phyloP scores from a whole-genome alignment of 2,113 vertebrate species.

The Megaceryle maxima region DNA sequence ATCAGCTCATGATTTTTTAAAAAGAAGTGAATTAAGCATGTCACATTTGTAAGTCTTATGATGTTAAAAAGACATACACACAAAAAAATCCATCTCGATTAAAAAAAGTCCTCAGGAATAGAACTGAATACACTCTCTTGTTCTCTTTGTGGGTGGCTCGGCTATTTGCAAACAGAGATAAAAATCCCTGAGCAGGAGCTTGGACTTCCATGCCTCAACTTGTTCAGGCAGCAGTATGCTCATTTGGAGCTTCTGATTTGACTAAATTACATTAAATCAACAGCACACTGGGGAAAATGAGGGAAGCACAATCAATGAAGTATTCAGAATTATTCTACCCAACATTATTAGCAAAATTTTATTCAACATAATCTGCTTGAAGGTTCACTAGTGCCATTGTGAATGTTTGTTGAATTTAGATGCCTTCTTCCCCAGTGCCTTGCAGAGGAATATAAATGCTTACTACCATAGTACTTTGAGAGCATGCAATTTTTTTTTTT shows the following conservation, averaged over 20 bases:
- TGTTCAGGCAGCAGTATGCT: neutral
- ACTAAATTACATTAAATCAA: conserved; percentile 12
- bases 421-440: neutral
- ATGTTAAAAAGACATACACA: neutral
- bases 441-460: neutral
- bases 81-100: neutral
- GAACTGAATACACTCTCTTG: neutral
- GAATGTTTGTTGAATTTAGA: neutral
- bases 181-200: neutral
- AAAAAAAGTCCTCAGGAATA: neutral
- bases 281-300: neutral
- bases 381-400: neutral
- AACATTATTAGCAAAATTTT: neutral
- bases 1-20: neutral
- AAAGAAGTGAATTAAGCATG: neutral
- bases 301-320: neutral
- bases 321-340: neutral
- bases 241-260: conserved; percentile 5
- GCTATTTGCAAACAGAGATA: neutral
- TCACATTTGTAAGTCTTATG: neutral
- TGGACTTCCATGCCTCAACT: neutral
- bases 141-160: neutral
- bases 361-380: neutral
- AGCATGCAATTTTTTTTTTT: neutral
- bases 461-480: neutral